Base-by-base conservation (phyloP, 1,140 invertebrate species). In the Drosophila albomicans region DNA sequence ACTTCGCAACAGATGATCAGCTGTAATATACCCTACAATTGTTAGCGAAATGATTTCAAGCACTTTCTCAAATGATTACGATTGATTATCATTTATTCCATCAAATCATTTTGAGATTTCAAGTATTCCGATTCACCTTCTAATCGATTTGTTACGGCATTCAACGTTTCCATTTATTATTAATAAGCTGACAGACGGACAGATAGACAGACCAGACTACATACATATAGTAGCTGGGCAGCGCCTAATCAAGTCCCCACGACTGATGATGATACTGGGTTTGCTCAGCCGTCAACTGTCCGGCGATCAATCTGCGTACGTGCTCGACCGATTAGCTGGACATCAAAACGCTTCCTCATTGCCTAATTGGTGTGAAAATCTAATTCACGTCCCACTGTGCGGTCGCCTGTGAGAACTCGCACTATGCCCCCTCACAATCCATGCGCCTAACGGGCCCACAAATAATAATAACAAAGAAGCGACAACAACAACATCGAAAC, bases 361-460 rank as follows among this genome's bases (percentile, higher is more conserved):
- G 79, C 77, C 84, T 88, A 88, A 89, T 89, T 88, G 78, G 69
- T 86, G 81, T 89, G 80, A 89, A 88, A 78, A 75, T 64, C 38
- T 51, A 66, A 74, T 64, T 62, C 64, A 49, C 56, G 35, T 25
- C 51, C 80, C 85, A 88, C 84, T 89, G 84, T 80, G 70, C 80
- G 51, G 54, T 43, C 28, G 54, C 46, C 28, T 52, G 59, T 71
- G 75, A 80, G 82, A 86, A 85, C 67, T 69, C 45, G 10, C 45
- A 25, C 58, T 38, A 48, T 25, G 46, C 10, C 62, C n/a, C 61
- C 45, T 32, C 20, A 38, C 35, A 38, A 10, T 3, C 35, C 35
- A 13, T 7, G 16, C 41, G 32, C 61, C 38, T 74, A 63, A 77
- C 62, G 64, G 64, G 58, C 56, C 28, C 58, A 65, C 20, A 43